phyloP scores from a whole-genome alignment of 1,140 invertebrate genomes.

The Drosophila takahashii region DNA sequence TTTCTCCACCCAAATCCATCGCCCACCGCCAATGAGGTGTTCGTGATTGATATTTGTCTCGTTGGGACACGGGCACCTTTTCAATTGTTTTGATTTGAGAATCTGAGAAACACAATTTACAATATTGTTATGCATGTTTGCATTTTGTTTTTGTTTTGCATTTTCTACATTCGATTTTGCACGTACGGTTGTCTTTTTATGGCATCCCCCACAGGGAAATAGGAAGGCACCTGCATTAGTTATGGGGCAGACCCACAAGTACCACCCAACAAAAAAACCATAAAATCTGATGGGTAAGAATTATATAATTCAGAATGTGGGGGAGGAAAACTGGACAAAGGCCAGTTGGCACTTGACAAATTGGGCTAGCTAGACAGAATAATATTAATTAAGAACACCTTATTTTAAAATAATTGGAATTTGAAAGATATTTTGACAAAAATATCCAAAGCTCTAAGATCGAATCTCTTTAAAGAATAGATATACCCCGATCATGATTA shows the following conservation, averaged over 20 bases:
- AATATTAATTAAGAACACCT: neutral
- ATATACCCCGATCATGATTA: neutral
- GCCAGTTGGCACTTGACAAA: neutral
- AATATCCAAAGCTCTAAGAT: too few relatives aligned
- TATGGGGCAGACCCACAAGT: slow-evolving; percentile 39
- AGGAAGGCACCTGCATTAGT: slow-evolving; percentile 23
- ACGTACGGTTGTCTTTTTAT: slow-evolving; percentile 43
- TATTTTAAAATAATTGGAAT: neutral
- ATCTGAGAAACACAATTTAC: slow-evolving; percentile 30
- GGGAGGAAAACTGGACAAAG: neutral
- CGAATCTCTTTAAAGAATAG: neutral
- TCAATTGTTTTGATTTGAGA: slow-evolving; percentile 61
- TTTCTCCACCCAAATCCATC: neutral
- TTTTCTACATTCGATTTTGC: slow-evolving; percentile 24
- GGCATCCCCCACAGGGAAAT: slow-evolving; percentile 7
- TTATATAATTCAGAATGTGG: slow-evolving; percentile 4
- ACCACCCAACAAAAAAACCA: slow-evolving; percentile 9
- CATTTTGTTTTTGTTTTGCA: slow-evolving; percentile 1
- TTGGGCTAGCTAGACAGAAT: neutral
- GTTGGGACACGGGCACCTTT: slow-evolving; percentile 51
- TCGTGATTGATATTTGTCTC: slow-evolving; percentile 64
- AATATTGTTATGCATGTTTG: slow-evolving; percentile 47
- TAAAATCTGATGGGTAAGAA: slow-evolving; percentile 1
- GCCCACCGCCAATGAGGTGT: slow-evolving; percentile 8
- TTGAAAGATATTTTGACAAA: too few relatives aligned